A percentile compares a stretch with the other conserved stretches of the same genome.
These are phyloP conservation scores for Steatornis caripensis DNA, from an alignment of 2,113 vertebrate genomes.

Conservation along the genomic window DNA sequence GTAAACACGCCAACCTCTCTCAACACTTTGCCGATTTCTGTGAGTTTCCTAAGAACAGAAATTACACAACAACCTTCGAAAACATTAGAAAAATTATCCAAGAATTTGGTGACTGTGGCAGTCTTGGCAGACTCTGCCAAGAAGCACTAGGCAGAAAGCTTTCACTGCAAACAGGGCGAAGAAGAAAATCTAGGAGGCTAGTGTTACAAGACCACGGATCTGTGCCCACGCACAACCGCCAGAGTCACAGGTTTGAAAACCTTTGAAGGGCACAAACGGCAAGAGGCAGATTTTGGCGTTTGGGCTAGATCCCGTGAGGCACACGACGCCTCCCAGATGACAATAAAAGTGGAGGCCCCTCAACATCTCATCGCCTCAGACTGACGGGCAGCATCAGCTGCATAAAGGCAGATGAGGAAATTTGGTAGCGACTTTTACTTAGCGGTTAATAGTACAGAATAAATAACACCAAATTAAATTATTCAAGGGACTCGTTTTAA, in stretches of 20 bases:
- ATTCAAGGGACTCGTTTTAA: neutral
- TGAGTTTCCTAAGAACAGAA: neutral
- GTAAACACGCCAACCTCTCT: conserved; percentile 19
- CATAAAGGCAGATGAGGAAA: neutral
- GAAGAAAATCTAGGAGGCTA: neutral
- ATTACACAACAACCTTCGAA: neutral
- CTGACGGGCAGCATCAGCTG: neutral
- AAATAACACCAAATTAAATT: neutral
- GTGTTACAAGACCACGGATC: too few species aligned
- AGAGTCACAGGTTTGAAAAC: neutral
- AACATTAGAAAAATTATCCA: neutral
- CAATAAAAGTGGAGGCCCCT: neutral
- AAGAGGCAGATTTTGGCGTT: neutral
- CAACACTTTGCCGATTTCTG: neutral
- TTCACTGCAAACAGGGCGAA: too few species aligned
- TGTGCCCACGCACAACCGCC: neutral
- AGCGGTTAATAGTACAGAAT: neutral
- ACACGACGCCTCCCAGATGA: neutral
- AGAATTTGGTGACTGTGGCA: too few species aligned
- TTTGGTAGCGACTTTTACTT: neutral
- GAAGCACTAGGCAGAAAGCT: neutral
- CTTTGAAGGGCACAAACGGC: neutral
- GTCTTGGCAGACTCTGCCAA: too few species aligned
- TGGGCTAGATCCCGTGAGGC: neutral
- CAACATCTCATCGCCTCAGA: accelerated